Evolutionary conservation across 2,797 vertebrate genomes (phyloP), one percentile per base, ranked within the genome.

Genomic region (Cyclopterus lumpus): DNA sequence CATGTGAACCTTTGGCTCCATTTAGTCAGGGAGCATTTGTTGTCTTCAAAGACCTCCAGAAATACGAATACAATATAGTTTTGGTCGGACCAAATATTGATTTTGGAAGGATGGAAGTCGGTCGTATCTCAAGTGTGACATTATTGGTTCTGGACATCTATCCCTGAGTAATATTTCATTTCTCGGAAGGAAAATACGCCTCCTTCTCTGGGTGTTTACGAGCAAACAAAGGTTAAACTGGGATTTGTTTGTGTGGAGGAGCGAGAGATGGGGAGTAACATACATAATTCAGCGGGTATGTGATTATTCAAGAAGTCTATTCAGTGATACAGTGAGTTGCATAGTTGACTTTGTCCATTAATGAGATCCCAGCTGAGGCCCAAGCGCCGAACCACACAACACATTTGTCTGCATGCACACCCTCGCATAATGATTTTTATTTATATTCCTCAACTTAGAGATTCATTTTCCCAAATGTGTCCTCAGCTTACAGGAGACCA

Each of bases 291-390:
- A 72, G 59, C 15, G 44, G 48, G 68, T 58, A 28, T 4, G 76
- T 30, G 68, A 44, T 75, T 62, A 63, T 71, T 61, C 55, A 24
- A 9, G 10, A 67, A 14, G 9, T 42, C 11, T 28, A 38, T 60
- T 61, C 61, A 67, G 53, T 5, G 36, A 28, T 28, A n/a, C 38
- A 18, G 57, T 26, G 6, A 11, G 11, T 22, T 28, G 36, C 38
- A 22, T 7, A n/a, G 32, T 11, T 34, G 42, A 22, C 32, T 15
- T 40, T 55, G 59, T 53, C 42, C 22, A 42, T 28, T 81, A 73
- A 81, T 73, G 73, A 81, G 73, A 20, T 76, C 73, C 79, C 73
- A 63, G 44, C 69, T 68, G 79, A 67, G 34, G 22, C 18, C 24
- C 28, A 44, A 59, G 12, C 46, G 48, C 54, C 24, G 28, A 20